These are phyloP conservation scores for Heliangelus exortis DNA, from an alignment of 2,797 vertebrate species.

Conservation along the genomic window DNA sequence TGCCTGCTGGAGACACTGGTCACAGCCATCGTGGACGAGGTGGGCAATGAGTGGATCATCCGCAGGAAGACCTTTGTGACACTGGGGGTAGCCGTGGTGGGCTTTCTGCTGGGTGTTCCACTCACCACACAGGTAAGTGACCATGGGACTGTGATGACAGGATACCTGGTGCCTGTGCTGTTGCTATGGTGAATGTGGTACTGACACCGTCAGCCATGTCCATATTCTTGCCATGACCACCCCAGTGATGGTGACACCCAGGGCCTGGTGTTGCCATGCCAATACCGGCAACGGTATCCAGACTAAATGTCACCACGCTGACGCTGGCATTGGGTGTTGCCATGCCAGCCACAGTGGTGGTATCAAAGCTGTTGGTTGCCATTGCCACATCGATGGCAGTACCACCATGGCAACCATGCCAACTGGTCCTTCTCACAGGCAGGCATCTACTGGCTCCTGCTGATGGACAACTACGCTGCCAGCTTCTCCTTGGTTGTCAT, in stretches of 20 bases:
- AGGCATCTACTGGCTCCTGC: slow-evolving; percentile 96
- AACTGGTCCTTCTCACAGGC: slow-evolving; percentile 78
- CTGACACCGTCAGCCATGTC: background rate
- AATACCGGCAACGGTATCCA: background rate
- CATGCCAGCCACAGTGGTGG: background rate
- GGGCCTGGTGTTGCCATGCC: background rate
- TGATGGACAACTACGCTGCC: slow-evolving; percentile 99
- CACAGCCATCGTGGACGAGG: slow-evolving; percentile 95
- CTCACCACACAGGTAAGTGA: slow-evolving; percentile 88
- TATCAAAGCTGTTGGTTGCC: background rate
- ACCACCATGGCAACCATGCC: background rate
- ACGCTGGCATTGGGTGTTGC: background rate
- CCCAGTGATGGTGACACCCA: background rate
- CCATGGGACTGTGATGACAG: rapidly evolving
- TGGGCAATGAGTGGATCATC: slow-evolving; percentile 97
- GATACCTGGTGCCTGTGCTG: background rate
- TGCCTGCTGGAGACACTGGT: slow-evolving; percentile 96
- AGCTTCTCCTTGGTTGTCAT: slow-evolving; percentile 98
- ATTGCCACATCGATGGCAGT: too few relatives aligned
- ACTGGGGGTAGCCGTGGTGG: slow-evolving; percentile 86
- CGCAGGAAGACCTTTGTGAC: slow-evolving; percentile 92
- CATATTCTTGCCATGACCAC: background rate
- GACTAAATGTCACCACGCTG: background rate
- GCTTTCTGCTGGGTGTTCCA: slow-evolving; percentile 93
- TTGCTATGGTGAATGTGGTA: background rate